Evolutionary conservation across 2,113 vertebrate species (phyloP).

Genomic region (Loxodonta africana): DNA sequence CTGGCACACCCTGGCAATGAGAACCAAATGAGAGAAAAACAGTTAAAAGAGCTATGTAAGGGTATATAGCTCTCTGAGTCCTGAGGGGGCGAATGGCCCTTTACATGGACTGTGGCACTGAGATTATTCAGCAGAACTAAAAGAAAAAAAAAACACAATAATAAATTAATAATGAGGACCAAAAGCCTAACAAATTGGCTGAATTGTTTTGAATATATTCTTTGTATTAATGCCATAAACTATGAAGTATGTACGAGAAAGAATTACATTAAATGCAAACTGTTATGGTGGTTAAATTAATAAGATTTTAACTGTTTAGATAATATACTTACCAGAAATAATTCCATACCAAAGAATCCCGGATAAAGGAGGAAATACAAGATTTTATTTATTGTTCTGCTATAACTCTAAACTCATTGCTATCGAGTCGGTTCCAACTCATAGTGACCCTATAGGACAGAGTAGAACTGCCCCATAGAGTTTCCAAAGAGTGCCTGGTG

Average conservation of each 20-base stretch:
- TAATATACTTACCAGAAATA: slow-evolving; percentile 58
- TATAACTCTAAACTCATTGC: neutral
- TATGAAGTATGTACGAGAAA: slow-evolving; percentile 3
- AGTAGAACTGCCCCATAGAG: no score
- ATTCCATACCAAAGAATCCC: slow-evolving; percentile 38
- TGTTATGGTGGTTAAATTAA: slow-evolving; percentile 28
- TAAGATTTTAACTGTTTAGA: slow-evolving; percentile 7
- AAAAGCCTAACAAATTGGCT: slow-evolving; percentile 36
- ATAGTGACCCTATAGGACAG: no score
- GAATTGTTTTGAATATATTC: neutral
- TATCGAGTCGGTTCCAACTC: no score
- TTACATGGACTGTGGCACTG: neutral
- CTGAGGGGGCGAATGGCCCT: neutral
- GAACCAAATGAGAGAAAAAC: neutral
- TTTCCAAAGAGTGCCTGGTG: no score
- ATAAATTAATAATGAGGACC: neutral
- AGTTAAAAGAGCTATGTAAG: neutral
- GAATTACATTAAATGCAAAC: slow-evolving; percentile 37
- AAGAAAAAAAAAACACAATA: neutral
- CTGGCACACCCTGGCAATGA: neutral
- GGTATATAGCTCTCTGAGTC: neutral
- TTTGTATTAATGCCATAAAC: slow-evolving; percentile 41
- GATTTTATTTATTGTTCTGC: slow-evolving; percentile 43
- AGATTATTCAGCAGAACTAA: slow-evolving; percentile 41
- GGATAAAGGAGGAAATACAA: slow-evolving; percentile 32